Percentiles rank a stretch among this genome's conserved stretches.
Evolutionary conservation across 2,797 vertebrate genomes (phyloP).

Genomic region (Lophotriccus pileatus): DNA sequence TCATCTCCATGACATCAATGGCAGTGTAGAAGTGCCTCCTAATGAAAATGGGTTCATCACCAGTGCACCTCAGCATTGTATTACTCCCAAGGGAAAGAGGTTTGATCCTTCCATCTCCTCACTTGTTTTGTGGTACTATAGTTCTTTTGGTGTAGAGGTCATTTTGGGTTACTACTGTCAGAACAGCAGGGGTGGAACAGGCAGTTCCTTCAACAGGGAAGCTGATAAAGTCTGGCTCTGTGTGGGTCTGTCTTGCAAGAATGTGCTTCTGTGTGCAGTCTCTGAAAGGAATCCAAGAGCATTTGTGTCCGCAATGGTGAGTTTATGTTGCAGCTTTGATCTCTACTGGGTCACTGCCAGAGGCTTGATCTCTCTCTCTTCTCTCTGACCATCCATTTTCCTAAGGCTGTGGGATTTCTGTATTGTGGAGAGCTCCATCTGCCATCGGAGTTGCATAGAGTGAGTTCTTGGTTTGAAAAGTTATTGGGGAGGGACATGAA

Average conservation of each 20-base stretch:
- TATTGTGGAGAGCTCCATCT: neutral
- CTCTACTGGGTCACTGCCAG: neutral
- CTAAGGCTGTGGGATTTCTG: neutral
- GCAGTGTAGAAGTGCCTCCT: neutral
- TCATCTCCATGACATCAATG: neutral
- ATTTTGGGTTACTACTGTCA: neutral
- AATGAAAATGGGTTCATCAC: neutral
- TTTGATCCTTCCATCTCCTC: neutral
- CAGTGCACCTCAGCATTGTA: neutral
- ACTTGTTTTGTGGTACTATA: neutral
- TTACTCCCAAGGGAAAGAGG: neutral
- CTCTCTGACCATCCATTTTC: neutral
- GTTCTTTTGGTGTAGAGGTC: neutral
- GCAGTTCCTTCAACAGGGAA: neutral
- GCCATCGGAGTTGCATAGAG: neutral
- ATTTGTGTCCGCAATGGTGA: neutral
- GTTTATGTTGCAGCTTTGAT: neutral
- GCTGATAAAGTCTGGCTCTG: neutral
- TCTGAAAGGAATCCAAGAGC: conserved; percentile 10
- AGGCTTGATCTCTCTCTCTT: neutral
- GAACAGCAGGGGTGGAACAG: neutral
- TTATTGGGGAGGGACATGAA: neutral
- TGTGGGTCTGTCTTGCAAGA: neutral
- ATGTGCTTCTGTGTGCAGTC: neutral
- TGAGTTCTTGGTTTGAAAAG: neutral